Conservation (phyloP, 2,888 invertebrate species). For the Theretra japonica region DNA sequence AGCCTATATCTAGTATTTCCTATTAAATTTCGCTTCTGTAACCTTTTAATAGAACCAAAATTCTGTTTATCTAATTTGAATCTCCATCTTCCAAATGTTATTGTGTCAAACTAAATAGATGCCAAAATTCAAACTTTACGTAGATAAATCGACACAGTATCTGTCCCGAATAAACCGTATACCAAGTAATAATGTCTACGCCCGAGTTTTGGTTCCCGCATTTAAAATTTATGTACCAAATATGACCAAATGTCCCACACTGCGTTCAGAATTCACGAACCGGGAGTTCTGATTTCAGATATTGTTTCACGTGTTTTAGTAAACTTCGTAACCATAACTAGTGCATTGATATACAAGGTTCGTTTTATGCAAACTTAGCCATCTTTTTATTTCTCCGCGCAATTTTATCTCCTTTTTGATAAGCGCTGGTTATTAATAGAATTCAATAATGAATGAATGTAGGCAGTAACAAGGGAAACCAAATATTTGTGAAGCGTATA, state of each 20-base stretch:
- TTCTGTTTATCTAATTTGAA: too few relatives aligned
- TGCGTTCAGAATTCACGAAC: not conserved
- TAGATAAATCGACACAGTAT: not conserved
- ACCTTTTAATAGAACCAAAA: too few relatives aligned
- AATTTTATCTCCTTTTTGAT: too few relatives aligned
- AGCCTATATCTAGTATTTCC: too few relatives aligned
- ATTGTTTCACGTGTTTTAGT: not conserved
- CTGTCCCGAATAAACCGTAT: not conserved
- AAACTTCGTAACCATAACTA: not conserved
- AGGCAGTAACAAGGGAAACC: too few relatives aligned
- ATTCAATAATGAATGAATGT: too few relatives aligned
- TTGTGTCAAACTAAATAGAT: too few relatives aligned
- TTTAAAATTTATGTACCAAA: constrained; percentile 2
- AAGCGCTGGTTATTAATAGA: too few relatives aligned
- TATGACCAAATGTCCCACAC: not conserved
- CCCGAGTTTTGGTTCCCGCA: not conserved
- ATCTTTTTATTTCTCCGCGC: too few relatives aligned
- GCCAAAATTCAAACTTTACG: not conserved
- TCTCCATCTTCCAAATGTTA: too few relatives aligned
- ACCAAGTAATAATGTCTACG: constrained; percentile 11
- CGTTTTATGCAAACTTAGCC: not conserved
- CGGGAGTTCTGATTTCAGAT: not conserved
- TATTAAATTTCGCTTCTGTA: too few relatives aligned
- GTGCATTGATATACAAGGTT: not conserved
- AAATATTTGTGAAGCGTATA: too few relatives aligned